phyloP scores from a whole-genome alignment of 2,113 vertebrate genomes.

The Parotia lawesii region DNA sequence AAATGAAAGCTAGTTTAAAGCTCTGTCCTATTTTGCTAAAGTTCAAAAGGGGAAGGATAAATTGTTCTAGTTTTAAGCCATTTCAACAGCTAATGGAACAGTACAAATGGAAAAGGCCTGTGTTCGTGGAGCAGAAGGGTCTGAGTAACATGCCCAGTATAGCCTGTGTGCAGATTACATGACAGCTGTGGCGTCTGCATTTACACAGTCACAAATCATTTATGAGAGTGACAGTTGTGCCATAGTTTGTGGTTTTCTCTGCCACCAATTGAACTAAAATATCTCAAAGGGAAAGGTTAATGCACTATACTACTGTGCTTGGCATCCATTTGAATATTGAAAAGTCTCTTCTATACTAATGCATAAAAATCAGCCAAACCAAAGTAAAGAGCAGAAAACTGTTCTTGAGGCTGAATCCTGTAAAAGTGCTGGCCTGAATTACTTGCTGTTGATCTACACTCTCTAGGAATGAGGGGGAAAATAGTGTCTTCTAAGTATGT shows the following conservation, averaged over 20 bases:
- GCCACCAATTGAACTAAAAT: slow-evolving; percentile 59
- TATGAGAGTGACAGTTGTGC: slow-evolving; percentile 44
- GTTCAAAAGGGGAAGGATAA: slow-evolving; percentile 51
- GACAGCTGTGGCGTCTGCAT: slow-evolving; percentile 38
- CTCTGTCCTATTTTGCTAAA: slow-evolving; percentile 19
- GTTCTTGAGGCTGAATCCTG: neutral
- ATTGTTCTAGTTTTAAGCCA: slow-evolving; percentile 46
- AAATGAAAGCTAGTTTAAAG: slow-evolving; percentile 33
- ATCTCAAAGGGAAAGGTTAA: slow-evolving; percentile 64
- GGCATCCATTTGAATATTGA: slow-evolving; percentile 55
- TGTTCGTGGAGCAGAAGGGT: slow-evolving; percentile 19
- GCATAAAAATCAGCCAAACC: slow-evolving; percentile 38
- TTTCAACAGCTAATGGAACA: slow-evolving; percentile 38
- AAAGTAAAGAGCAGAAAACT: slow-evolving; percentile 7
- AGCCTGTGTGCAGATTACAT: slow-evolving; percentile 31
- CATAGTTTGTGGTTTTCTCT: slow-evolving; percentile 63
- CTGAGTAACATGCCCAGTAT: slow-evolving; percentile 22
- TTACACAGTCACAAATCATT: slow-evolving; percentile 57
- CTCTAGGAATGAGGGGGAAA: neutral
- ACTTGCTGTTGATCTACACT: neutral
- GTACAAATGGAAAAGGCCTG: slow-evolving; percentile 18
- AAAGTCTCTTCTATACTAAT: slow-evolving; percentile 22
- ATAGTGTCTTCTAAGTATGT: neutral
- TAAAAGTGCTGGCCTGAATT: neutral
- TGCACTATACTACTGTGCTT: slow-evolving; percentile 49